phyloP scores from a whole-genome alignment of 2,113 vertebrate species.

The Orientallactaga bullata region DNA sequence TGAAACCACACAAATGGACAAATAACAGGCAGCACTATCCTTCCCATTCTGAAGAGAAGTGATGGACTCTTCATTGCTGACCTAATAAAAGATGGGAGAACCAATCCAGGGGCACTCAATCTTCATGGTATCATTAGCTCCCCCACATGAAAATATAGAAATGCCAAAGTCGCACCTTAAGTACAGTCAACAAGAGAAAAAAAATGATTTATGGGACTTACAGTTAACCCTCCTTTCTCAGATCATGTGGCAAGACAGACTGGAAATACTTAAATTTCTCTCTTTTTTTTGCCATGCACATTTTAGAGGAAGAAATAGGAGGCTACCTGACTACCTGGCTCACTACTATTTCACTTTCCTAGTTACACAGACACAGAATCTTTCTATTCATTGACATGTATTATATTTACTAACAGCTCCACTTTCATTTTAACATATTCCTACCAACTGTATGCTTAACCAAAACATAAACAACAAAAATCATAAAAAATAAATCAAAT shows the following conservation, averaged over 20 bases:
- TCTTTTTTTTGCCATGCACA: background rate
- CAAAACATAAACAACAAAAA: background rate
- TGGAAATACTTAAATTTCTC: background rate
- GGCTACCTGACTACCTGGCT: background rate
- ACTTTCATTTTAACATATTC: background rate
- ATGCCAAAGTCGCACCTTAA: no score
- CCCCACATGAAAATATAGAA: background rate
- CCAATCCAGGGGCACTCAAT: background rate
- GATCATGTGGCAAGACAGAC: background rate
- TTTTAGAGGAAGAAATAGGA: background rate
- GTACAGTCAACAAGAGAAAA: background rate
- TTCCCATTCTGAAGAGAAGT: background rate
- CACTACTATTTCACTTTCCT: rapidly evolving
- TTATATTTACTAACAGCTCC: background rate
- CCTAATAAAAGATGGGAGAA: background rate
- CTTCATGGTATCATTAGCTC: background rate
- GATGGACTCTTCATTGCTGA: background rate
- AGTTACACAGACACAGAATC: rapidly evolving
- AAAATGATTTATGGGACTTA: rapidly evolving
- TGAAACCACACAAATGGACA: slow-evolving; percentile 54
- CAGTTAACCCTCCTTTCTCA: rapidly evolving
- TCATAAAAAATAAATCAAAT: background rate
- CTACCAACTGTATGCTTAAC: background rate
- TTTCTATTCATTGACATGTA: background rate
- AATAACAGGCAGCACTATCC: background rate